Base-by-base conservation (phyloP, 1,140 invertebrate species). In the Wasmannia auropunctata region DNA sequence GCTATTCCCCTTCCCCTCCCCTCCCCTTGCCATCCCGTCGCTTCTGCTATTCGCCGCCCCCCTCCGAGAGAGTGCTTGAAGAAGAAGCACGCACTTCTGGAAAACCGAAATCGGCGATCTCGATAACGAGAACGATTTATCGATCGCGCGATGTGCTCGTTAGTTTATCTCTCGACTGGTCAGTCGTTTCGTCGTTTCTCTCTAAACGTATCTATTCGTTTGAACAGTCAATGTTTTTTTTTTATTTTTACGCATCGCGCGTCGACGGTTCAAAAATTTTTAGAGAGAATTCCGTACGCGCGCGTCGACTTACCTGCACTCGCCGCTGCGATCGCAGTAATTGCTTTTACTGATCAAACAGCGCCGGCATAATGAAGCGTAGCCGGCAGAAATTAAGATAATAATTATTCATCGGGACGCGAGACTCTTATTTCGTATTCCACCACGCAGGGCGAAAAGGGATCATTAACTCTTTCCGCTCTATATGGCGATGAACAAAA, bases 1-100 rank as follows among this genome's bases (percentile, higher is more conserved):
- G 90, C 46, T 86, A 37, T 60, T 72, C 37, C 25, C 34, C 16
- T 11, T 43, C 51, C 5, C 19, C n/a, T 16, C 5, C 19, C 7
- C 3, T 3, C 16, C 19, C 16, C 51, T 40, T n/a, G n/a, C n/a
- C n/a, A n/a, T n/a, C n/a, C n/a, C n/a, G n/a, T n/a, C n/a, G n/a
- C n/a, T n/a, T 19, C 67, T 43, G 51, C 51, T 22, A 28, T 81
- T 72, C 37, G 51, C 34, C 79, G 49, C n/a, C 63, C 46, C 49
- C 54, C 63, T 11, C 43, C n/a, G n/a, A n/a, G n/a, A 70, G 46
- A 40, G 46, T 54, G 77, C 63, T 70, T 56, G 67, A 83, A 22
- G 51, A 83, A 83, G 79, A 46, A 83, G 79, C 51, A 83, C 79
- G 79, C 79, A 83, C 79, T 83, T 83, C 54, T 83, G 37, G 51